Percentiles rank a stretch among this genome's conserved stretches.
Evolutionary conservation across 2,113 vertebrate species (phyloP).

Genomic region (Ursus arctos): DNA sequence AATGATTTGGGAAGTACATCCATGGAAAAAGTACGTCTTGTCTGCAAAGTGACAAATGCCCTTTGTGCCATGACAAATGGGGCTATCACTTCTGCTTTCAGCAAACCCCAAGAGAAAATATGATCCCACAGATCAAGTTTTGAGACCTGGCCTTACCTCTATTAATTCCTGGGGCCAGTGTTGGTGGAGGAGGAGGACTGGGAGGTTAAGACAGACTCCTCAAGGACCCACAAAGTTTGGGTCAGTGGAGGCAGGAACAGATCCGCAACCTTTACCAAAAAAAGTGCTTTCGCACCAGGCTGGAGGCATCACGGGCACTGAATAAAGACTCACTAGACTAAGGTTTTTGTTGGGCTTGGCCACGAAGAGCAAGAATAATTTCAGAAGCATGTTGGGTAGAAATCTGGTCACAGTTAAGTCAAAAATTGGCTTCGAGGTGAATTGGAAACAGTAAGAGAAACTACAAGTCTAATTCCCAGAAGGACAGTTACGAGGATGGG

Average conservation of each 20-base stretch:
- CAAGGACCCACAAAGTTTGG: not conserved
- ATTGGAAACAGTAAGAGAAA: slow-evolving; percentile 24
- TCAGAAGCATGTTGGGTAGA: not conserved
- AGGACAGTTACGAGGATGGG: not conserved
- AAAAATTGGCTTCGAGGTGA: slow-evolving; percentile 15
- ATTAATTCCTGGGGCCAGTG: not conserved
- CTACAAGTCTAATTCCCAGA: not conserved
- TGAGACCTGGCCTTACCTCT: not conserved
- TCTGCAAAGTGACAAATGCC: not conserved
- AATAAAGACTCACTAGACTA: not conserved
- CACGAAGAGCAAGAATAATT: not conserved
- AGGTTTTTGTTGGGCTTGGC: not conserved
- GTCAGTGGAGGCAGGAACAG: not conserved
- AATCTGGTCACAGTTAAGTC: not conserved
- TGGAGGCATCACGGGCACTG: not conserved
- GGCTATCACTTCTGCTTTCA: not conserved
- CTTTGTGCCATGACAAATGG: not conserved
- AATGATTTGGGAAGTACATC: not conserved
- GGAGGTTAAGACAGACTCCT: not conserved
- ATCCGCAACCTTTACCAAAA: not conserved
- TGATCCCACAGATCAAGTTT: not conserved
- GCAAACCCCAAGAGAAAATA: slow-evolving; percentile 33
- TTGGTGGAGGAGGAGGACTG: not conserved
- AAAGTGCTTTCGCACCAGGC: not conserved
- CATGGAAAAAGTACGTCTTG: not conserved